Evolutionary conservation across 2,797 vertebrate species (phyloP).

Genomic region (Glossophaga mutica): DNA sequence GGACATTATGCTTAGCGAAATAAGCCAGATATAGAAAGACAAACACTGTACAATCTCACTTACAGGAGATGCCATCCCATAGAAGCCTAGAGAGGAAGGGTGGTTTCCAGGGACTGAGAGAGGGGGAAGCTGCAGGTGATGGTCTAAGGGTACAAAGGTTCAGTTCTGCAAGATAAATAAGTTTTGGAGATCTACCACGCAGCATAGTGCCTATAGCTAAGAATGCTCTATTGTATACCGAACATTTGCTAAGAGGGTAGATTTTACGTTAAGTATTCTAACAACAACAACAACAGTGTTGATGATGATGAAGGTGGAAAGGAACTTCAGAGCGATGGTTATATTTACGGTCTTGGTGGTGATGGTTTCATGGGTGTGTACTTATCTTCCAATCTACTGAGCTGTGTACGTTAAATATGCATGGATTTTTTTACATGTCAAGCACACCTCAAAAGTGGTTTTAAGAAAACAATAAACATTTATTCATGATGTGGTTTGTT

Average conservation of each 20-base stretch:
- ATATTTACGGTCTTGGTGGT: not conserved
- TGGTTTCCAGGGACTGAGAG: not conserved
- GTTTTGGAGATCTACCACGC: not conserved
- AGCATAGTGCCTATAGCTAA: not conserved
- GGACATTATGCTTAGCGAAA: not conserved
- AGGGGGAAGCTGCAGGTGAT: not conserved
- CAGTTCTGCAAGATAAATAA: not conserved
- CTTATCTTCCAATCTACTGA: not conserved
- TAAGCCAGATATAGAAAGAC: not conserved
- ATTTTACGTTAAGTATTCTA: not conserved
- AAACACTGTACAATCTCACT: not conserved
- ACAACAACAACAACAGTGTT: not conserved
- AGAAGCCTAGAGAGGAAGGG: too few species aligned
- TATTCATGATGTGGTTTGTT: not conserved
- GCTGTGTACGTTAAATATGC: not conserved
- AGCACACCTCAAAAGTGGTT: not conserved
- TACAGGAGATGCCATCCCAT: not conserved
- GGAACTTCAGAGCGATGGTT: not conserved
- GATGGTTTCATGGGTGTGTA: not conserved
- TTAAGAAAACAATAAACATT: not conserved
- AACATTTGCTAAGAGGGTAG: not conserved
- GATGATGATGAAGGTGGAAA: not conserved
- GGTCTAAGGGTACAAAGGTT: not conserved
- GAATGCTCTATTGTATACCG: not conserved
- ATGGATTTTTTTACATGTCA: not conserved